phyloP scores from a whole-genome alignment of 2,797 vertebrate genomes.

The Etheostoma perlongum region DNA sequence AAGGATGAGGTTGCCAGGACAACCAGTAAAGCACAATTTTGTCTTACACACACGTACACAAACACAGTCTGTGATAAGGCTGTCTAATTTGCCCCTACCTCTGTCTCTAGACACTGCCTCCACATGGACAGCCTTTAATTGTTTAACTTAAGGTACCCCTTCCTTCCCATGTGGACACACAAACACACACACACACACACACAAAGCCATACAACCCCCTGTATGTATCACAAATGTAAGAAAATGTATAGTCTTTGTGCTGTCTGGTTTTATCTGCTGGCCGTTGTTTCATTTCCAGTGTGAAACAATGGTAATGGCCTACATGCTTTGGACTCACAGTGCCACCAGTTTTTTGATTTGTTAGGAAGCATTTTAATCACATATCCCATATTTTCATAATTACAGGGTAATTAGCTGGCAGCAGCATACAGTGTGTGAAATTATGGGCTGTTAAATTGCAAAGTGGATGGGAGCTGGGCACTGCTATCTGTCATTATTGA shows the following conservation, averaged over 20 bases:
- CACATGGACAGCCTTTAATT: conserved; percentile 49
- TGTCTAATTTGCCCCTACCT: conserved; percentile 47
- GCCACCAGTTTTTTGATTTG: conserved; percentile 7
- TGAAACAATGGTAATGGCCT: not conserved
- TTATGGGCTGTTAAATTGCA: conserved; percentile 46
- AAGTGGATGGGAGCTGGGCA: conserved; percentile 14
- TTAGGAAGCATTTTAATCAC: conserved; percentile 55
- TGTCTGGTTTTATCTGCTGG: conserved; percentile 1
- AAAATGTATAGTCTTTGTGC: not conserved
- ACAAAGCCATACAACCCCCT: not conserved
- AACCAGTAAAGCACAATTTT: conserved; percentile 48
- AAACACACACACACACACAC: conserved; percentile 18
- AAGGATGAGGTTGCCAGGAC: conserved; percentile 69
- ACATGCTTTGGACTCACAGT: not conserved
- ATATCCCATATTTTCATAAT: conserved; percentile 41
- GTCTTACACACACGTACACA: not conserved
- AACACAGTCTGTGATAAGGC: conserved; percentile 33
- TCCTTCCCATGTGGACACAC: conserved; percentile 13
- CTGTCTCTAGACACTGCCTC: conserved; percentile 22
- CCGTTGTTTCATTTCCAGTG: not conserved
- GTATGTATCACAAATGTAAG: not conserved
- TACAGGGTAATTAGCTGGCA: conserved; percentile 47
- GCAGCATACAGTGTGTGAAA: conserved; percentile 45
- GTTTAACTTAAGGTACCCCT: conserved; percentile 29
- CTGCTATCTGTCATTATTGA: not conserved